phyloP scores from a whole-genome alignment of 2,888 invertebrate genomes.

The Agrypnus murinus region DNA sequence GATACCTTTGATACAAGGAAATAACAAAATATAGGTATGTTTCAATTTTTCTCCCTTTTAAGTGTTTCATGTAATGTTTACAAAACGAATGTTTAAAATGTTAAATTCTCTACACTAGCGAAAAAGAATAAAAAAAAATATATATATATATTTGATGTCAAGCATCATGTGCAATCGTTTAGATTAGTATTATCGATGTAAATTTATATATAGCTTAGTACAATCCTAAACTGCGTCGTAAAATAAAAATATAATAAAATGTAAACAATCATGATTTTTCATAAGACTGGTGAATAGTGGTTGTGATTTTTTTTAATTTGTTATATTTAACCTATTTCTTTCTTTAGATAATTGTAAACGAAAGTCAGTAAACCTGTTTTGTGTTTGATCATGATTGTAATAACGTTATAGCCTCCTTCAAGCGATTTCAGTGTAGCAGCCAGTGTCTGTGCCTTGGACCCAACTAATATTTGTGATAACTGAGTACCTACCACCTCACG shows the following conservation, averaged over 20 bases:
- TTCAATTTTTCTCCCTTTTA: conserved; percentile 46
- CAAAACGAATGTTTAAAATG: conserved; percentile 46
- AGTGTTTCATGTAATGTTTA: conserved; percentile 48
- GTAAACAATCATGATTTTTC: conserved; percentile 35
- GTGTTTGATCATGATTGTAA: conserved; percentile 34
- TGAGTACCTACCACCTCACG: conserved; percentile 70
- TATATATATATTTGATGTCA: conserved; percentile 46
- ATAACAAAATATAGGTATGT: conserved; percentile 35
- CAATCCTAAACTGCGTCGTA: conserved; percentile 48
- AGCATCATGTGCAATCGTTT: conserved; percentile 52
- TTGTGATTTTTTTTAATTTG: not conserved
- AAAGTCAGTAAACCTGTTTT: conserved; percentile 25
- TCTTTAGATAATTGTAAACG: no score
- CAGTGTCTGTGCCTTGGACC: conserved; percentile 70
- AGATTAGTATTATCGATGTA: conserved; percentile 53
- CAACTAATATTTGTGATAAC: conserved; percentile 70
- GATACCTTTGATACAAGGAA: conserved; percentile 32
- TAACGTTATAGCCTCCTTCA: conserved; percentile 48
- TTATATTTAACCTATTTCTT: no score
- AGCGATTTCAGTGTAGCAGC: conserved; percentile 66
- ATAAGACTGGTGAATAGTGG: conserved; percentile 19
- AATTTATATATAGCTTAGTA: conserved; percentile 49
- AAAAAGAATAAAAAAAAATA: conserved; percentile 44
- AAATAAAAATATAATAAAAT: conserved; percentile 32
- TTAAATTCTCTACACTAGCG: conserved; percentile 45